These are phyloP conservation scores for Podarcis lilfordi DNA, from an alignment of 2,797 vertebrate species.

Conservation along the genomic window DNA sequence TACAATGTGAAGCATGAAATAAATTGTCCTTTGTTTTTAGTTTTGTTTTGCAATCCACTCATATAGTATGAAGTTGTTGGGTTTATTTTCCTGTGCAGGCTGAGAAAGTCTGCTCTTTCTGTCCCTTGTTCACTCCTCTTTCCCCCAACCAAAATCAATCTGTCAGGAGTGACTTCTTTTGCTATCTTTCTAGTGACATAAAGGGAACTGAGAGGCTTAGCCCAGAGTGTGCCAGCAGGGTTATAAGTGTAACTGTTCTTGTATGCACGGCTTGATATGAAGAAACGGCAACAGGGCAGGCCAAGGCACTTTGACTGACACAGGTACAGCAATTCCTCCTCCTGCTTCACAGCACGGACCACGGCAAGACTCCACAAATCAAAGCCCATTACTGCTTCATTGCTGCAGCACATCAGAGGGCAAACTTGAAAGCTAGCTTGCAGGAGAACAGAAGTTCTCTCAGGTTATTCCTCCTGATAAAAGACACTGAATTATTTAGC, in stretches of 20 bases:
- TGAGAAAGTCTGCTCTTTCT: not conserved
- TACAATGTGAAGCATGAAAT: not conserved
- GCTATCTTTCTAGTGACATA: not conserved
- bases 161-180: not conserved
- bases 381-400: not conserved
- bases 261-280: rapidly evolving
- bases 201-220: constrained; percentile 8
- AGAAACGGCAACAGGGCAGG: not conserved
- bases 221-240: rapidly evolving
- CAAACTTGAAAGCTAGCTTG: not conserved
- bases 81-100: not conserved
- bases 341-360: rapidly evolving
- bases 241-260: not conserved
- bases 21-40: not conserved
- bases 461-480: not conserved
- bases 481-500: not conserved
- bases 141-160: not conserved
- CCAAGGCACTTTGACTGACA: not conserved
- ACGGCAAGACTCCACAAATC: not conserved
- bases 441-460: not conserved
- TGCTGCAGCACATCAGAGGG: not conserved
- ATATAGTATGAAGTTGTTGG: not conserved
- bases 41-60: not conserved
- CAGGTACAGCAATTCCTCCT: rapidly evolving
- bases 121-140: not conserved